phyloP scores from a whole-genome alignment of 1,140 invertebrate genomes.

The Lethocerus indicus region DNA sequence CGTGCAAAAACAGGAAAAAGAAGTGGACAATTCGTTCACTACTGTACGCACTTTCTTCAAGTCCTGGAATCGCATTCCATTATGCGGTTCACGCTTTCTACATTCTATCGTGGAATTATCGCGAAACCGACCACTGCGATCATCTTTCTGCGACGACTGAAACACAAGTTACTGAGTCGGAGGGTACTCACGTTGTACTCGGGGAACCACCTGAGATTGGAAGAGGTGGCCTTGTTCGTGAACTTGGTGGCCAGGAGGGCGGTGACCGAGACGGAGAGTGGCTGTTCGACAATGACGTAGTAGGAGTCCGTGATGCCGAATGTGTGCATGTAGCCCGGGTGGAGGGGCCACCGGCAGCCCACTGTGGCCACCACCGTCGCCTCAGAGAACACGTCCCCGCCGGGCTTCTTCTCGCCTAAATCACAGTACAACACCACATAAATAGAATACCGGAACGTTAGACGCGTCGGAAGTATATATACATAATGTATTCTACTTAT shows the following conservation, averaged over 20 bases:
- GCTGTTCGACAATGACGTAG: slow-evolving; percentile 70
- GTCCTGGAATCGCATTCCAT: background rate
- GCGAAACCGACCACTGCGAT: background rate
- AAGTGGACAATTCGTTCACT: too few species aligned
- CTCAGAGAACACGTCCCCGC: slow-evolving; percentile 5
- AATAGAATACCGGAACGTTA: too few species aligned
- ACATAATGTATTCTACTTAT: too few species aligned
- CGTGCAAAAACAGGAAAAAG: too few species aligned
- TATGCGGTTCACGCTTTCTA: background rate
- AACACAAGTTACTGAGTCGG: background rate
- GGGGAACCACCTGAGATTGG: slow-evolving; percentile 50
- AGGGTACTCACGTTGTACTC: slow-evolving; percentile 38
- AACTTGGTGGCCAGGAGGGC: slow-evolving; percentile 37
- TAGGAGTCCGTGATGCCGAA: slow-evolving; percentile 74
- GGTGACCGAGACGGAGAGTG: slow-evolving; percentile 47
- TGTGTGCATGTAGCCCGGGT: slow-evolving; percentile 77
- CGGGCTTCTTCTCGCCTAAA: too few species aligned
- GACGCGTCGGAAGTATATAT: too few species aligned
- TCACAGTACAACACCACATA: too few species aligned
- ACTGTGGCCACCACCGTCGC: slow-evolving; percentile 22
- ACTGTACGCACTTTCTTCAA: too few species aligned
- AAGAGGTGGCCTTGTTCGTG: slow-evolving; percentile 37
- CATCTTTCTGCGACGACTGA: background rate
- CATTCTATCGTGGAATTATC: background rate
- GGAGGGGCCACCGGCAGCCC: slow-evolving; percentile 51